A percentile compares a stretch with the other conserved stretches of the same genome.
Conservation (phyloP, 2,888 invertebrate species). For the Morpho deidamia region DNA sequence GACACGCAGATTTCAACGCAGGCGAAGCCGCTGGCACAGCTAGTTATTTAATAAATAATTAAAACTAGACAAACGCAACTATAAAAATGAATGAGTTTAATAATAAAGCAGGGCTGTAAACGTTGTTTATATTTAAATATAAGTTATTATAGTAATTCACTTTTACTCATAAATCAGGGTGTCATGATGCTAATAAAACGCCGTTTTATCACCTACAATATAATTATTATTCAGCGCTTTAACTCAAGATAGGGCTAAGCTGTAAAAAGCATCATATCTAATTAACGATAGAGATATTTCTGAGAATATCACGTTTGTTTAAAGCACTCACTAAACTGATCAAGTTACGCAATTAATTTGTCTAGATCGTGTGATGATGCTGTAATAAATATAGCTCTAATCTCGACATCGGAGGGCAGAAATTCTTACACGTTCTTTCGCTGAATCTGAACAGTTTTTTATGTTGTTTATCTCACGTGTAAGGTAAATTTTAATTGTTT, state of each 20-base stretch:
- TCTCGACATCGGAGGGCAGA: conserved; percentile 65
- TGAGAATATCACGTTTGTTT: conserved; percentile 36
- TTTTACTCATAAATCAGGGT: neutral
- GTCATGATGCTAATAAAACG: conserved; percentile 1
- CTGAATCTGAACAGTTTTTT: conserved; percentile 55
- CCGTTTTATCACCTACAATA: neutral
- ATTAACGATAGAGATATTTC: conserved; percentile 27
- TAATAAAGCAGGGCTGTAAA: no score
- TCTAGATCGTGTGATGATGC: conserved; percentile 62
- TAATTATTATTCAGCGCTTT: conserved; percentile 10
- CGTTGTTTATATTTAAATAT: neutral
- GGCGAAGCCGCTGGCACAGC: no score
- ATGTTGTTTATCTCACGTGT: conserved; percentile 36
- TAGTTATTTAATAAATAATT: no score
- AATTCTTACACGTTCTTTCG: conserved; percentile 71
- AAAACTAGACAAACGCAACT: no score
- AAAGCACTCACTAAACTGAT: conserved; percentile 44
- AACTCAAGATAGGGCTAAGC: conserved; percentile 1
- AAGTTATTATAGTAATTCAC: neutral
- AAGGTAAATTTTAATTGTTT: conserved; percentile 30
- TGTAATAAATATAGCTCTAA: conserved; percentile 70
- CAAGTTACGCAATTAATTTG: conserved; percentile 73
- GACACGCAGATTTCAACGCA: no score
- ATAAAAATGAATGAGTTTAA: no score
- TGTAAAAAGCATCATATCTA: conserved; percentile 8